A percentile compares a stretch with the other conserved stretches of the same genome.
Evolutionary conservation across 2,888 invertebrate genomes (phyloP).

Genomic region (Barypeithes pellucidus): DNA sequence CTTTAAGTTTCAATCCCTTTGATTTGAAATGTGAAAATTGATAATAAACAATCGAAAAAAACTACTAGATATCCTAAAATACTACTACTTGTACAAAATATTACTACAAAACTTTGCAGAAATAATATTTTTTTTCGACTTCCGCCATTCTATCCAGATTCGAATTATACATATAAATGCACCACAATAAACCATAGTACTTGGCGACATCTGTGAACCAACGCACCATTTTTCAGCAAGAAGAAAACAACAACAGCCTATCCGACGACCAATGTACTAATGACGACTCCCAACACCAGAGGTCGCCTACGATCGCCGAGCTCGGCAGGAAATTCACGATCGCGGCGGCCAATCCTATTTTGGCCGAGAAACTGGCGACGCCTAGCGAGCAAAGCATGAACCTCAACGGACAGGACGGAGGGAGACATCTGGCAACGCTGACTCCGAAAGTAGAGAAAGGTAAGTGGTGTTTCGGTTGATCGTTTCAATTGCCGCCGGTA

Average conservation of each 20-base stretch:
- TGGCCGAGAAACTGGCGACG: constrained; percentile 84
- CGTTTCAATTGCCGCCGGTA: not conserved
- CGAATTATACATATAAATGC: not conserved
- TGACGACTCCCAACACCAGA: constrained; percentile 63
- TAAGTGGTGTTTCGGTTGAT: constrained; percentile 54
- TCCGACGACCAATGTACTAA: constrained; percentile 59
- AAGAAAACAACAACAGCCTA: constrained; percentile 68
- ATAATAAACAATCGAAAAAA: too few species aligned
- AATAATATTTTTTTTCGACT: too few species aligned
- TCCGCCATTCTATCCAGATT: constrained; percentile 19
- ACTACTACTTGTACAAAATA: too few species aligned
- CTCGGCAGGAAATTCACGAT: constrained; percentile 77
- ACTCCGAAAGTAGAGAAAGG: constrained; percentile 71
- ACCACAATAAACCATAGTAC: not conserved
- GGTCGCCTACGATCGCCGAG: constrained; percentile 66
- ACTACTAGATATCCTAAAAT: too few species aligned
- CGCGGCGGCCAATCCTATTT: constrained; percentile 88
- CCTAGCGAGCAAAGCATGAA: constrained; percentile 70
- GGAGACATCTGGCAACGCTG: constrained; percentile 68
- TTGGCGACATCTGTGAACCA: too few species aligned
- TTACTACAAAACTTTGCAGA: too few species aligned
- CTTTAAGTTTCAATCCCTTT: too few species aligned
- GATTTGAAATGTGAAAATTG: too few species aligned
- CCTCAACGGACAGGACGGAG: constrained; percentile 51
- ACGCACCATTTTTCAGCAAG: constrained; percentile 66